Evolutionary conservation across 2,797 vertebrate species (phyloP).

Genomic region (Philypnodon macrostomus): DNA sequence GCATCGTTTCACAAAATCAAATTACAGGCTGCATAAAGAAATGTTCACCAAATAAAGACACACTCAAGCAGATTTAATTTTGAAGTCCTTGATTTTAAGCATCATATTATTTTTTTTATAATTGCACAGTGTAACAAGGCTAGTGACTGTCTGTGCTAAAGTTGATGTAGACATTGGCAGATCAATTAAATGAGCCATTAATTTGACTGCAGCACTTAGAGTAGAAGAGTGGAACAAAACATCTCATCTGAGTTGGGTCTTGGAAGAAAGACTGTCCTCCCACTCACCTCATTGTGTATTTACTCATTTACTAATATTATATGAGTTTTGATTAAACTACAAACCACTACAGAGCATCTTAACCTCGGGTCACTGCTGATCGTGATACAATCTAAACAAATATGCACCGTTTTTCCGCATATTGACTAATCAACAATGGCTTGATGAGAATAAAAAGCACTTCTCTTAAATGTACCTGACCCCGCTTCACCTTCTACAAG

Average conservation of each 20-base stretch:
- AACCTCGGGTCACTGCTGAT: not conserved
- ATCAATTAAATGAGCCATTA: slow-evolving; percentile 12
- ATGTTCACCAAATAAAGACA: too few relatives aligned
- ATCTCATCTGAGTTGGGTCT: not conserved
- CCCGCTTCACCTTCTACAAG: not conserved
- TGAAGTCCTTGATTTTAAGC: too few relatives aligned
- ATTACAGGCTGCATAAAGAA: too few relatives aligned
- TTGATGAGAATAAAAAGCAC: not conserved
- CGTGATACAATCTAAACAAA: not conserved
- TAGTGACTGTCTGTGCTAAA: not conserved
- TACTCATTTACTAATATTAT: not conserved
- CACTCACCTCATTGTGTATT: not conserved
- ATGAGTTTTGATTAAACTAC: slow-evolving; percentile 1
- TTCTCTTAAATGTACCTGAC: not conserved
- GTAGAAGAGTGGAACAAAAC: slow-evolving; percentile 4
- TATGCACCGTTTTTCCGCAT: not conserved
- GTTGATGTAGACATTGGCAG: slow-evolving; percentile 6
- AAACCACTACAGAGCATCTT: not conserved
- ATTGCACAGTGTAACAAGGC: not conserved
- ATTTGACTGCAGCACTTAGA: slow-evolving; percentile 3
- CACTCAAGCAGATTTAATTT: too few relatives aligned
- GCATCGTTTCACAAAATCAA: too few relatives aligned
- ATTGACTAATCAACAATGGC: not conserved
- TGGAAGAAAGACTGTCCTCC: not conserved
- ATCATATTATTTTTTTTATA: not conserved